Percentiles rank a stretch among this genome's conserved stretches.
phyloP scores from a whole-genome alignment of 2,888 invertebrate species.

The Noctua janthina region DNA sequence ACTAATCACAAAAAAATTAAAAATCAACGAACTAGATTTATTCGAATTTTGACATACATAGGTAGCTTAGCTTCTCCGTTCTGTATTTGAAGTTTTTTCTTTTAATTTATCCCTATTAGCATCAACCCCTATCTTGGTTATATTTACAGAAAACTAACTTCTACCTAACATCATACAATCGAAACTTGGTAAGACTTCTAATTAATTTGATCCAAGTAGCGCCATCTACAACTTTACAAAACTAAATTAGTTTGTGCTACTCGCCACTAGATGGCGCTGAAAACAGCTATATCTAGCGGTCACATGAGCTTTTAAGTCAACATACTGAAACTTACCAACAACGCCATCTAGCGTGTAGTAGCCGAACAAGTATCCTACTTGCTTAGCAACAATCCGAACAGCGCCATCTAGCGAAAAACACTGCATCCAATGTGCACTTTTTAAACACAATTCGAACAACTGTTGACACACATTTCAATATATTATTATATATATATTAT shows the following conservation, averaged over 20 bases:
- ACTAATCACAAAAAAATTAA: background rate
- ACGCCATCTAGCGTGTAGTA: constrained; percentile 81
- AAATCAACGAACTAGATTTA: background rate
- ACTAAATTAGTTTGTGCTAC: constrained; percentile 66
- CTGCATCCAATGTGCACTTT: constrained; percentile 88
- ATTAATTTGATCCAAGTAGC: constrained; percentile 56
- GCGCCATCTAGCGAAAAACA: constrained; percentile 86
- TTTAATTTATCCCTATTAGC: background rate
- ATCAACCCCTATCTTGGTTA: background rate
- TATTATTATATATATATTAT: constrained; percentile 46
- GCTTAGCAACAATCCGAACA: constrained; percentile 79
- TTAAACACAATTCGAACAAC: constrained; percentile 72
- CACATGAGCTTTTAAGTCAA: accelerated
- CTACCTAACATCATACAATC: background rate
- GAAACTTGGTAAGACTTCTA: background rate
- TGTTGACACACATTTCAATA: constrained; percentile 60
- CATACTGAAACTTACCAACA: constrained; percentile 76
- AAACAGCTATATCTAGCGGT: constrained; percentile 45
- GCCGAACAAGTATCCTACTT: constrained; percentile 78
- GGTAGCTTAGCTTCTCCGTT: background rate
- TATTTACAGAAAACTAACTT: background rate
- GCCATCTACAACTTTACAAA: constrained; percentile 27
- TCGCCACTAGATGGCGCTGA: constrained; percentile 71
- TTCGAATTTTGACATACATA: background rate
- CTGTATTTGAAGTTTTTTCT: background rate